Evolutionary conservation across 2,888 invertebrate genomes (phyloP), one percentile per base, ranked within the genome.

Genomic region (Leucozona laternaria): DNA sequence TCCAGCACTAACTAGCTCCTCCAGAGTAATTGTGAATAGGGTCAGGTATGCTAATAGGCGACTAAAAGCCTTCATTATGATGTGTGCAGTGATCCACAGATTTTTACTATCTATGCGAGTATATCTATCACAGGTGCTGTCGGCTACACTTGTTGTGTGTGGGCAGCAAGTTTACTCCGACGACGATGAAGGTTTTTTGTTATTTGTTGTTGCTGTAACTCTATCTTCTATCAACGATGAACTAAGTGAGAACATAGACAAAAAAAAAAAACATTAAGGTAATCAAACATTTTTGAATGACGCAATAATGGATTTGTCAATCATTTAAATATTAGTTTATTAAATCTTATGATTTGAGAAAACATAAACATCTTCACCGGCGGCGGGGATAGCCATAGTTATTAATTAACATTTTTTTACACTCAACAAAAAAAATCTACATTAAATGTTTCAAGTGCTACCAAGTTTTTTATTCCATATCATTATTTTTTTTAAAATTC

Each of bases 11-110:
- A 57, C 75, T 15, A 78, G n/a, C 22, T 71, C 20, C 22, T 71
- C 20, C 28, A 31, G 58, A 22, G 66, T 48, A 15, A 75, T 45
- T 50, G 45, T 40, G 43, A 75, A 37, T 50, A 82, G 40, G 31
- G 82, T 60, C 55, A 82, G 66, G 75, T 53, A 86, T 82, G 79
- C 57, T 70, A 86, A 73, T 81, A 57, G 73, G 45, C 43, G 72
- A 40, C 62, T 68, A 40, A 72, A 20, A 72, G 58, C 37, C 71
- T 60, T 58, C 86, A 82, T 85, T 71, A 53, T 15, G 72, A 62
- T 48, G 28, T 64, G 25, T 62, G 60, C 50, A 25, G 28, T 28
- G n/a, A 13, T 66, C 64, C 31, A 31, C 17, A 70, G 48, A 48
- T 22, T 6, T 6, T 72, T 45, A 77, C 31, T 82, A 8, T 64